A percentile compares a stretch with the other conserved stretches of the same genome.
phyloP scores from a whole-genome alignment of 2,113 vertebrate genomes.

The Apteryx owenii region DNA sequence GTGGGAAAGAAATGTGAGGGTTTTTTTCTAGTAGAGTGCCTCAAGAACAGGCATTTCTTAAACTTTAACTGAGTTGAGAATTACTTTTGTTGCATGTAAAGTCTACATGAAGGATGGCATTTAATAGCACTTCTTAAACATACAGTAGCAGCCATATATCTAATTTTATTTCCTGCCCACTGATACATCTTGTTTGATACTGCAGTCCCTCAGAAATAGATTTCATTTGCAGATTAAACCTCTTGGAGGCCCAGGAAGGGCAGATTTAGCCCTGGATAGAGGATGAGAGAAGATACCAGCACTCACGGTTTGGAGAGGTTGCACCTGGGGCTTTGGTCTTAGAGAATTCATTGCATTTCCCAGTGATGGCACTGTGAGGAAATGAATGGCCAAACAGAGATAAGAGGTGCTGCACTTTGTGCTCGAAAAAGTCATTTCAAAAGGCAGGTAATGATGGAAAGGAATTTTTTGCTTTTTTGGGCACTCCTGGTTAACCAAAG shows the following conservation, averaged over 20 bases:
- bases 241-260: background rate
- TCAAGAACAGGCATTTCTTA: background rate
- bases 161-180: background rate
- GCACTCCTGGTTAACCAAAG: background rate
- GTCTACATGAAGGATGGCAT: background rate
- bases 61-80: background rate
- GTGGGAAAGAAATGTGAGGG: background rate
- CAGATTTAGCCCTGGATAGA: background rate
- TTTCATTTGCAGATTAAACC: background rate
- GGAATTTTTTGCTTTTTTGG: constrained; percentile 11
- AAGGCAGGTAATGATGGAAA: background rate
- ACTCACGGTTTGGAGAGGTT: background rate
- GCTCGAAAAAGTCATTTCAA: background rate
- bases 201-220: background rate
- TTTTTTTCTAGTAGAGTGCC: background rate
- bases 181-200: background rate
- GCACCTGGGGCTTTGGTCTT: background rate
- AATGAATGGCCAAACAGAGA: background rate
- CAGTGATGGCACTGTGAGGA: background rate
- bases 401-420: background rate
- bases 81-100: background rate
- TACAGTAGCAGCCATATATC: background rate
- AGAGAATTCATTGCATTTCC: background rate
- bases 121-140: background rate
- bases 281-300: background rate